phyloP scores from a whole-genome alignment of 2,888 invertebrate species.

The Drosophila yooni region DNA sequence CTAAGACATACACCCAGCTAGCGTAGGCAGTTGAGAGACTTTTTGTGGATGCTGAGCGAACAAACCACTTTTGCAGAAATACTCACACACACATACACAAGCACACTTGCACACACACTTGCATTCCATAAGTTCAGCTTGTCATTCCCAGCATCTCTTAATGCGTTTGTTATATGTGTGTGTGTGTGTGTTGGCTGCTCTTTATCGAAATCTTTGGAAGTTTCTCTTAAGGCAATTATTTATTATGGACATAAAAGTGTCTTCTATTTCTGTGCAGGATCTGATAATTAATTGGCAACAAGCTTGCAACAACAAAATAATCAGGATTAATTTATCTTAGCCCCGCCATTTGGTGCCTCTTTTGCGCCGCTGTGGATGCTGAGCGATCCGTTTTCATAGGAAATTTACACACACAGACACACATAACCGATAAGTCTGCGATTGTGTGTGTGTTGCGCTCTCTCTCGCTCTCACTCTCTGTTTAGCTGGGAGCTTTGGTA shows the following conservation, averaged over 20 bases:
- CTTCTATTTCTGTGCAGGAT: not conserved
- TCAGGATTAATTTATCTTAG: slow-evolving; percentile 14
- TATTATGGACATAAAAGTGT: not conserved
- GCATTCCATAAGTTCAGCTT: not conserved
- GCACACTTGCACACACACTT: not conserved
- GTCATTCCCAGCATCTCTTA: slow-evolving; percentile 19
- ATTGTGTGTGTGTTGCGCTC: slow-evolving; percentile 19
- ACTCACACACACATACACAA: not conserved
- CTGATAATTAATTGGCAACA: slow-evolving; percentile 1
- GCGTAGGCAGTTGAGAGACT: not conserved
- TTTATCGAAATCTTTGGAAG: not conserved
- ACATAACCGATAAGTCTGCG: slow-evolving; percentile 4
- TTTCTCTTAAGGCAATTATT: slow-evolving; percentile 22
- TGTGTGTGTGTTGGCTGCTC: slow-evolving; percentile 17
- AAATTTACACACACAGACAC: slow-evolving; percentile 41
- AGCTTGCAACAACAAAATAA: slow-evolving; percentile 1
- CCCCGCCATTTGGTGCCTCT: not conserved
- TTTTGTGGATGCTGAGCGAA: slow-evolving; percentile 28
- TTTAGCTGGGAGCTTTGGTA: slow-evolving; percentile 54
- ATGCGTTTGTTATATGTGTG: not conserved
- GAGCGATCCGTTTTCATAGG: slow-evolving; percentile 52
- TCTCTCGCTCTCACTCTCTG: slow-evolving; percentile 40
- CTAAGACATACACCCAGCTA: not conserved
- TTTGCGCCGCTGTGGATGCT: slow-evolving; percentile 45
- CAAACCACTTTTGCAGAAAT: slow-evolving; percentile 1